Percentiles rank a stretch among this genome's conserved stretches.
Evolutionary conservation across 2,797 vertebrate genomes (phyloP).

Genomic region (Myotis planiceps): DNA sequence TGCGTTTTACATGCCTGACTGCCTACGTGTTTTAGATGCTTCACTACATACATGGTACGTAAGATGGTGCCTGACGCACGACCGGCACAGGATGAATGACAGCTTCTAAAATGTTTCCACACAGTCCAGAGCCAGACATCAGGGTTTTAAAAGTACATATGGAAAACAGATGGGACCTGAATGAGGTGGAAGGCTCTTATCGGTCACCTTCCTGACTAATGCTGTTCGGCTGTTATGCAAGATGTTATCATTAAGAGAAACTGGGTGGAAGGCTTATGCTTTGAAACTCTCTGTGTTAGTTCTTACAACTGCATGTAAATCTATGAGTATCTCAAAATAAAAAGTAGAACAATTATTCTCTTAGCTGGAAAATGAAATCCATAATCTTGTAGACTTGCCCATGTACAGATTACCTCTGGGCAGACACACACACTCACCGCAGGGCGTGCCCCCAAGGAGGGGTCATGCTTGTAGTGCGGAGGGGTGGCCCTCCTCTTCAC

Average conservation of each 20-base stretch:
- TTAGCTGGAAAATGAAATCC: neutral
- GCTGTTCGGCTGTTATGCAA: too few relatives aligned
- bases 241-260: neutral
- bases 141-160: neutral
- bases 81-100: neutral
- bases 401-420: neutral
- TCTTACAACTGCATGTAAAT: neutral
- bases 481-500: neutral
- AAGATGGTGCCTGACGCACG: neutral
- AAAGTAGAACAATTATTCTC: neutral
- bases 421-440: neutral
- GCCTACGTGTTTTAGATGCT: neutral
- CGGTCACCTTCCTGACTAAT: neutral
- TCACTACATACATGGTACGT: neutral
- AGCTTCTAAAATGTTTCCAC: neutral
- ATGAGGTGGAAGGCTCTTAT: neutral
- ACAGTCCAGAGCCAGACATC: neutral
- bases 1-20: neutral
- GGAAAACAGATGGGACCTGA: neutral
- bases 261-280: neutral
- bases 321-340: neutral
- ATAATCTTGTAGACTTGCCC: fast-evolving
- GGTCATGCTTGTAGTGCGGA: neutral
- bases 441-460: neutral
- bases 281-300: neutral